Evolutionary conservation across 2,888 invertebrate species (phyloP), one percentile per base, ranked within the genome.

Genomic region (Drosophila melanosoma): DNA sequence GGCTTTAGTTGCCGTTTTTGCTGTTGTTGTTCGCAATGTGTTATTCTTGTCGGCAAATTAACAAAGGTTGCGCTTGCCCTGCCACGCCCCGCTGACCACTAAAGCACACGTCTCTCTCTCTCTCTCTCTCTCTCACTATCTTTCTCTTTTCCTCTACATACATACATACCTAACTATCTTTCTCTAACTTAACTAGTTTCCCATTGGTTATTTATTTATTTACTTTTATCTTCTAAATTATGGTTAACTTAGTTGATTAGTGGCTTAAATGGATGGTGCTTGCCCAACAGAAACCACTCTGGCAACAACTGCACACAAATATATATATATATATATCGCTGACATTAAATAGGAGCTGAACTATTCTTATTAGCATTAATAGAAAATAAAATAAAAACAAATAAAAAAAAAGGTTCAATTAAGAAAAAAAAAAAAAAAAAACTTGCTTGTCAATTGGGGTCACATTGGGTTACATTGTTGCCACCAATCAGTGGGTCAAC

Each of bases 11-110:
- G 51, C 26, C 58, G 36, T 53, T 76, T 51, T 56, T 66, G 65
- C 57, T 65, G 60, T 36, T 60, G 57, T 23, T 64, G 48, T 36
- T 40, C 17, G 32, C 11, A 56, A 29, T 6, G 29, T 45, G 49
- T 72, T 67, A 64, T 67, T 69, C 36, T 66, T 76, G 86, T 83
- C 88, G 83, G 83, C 86, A 76, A 79, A 83, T 80, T 76, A 66
- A 85, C 86, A 83, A 85, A 83, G 88, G 68, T 76, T 54, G 74
- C 29, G 29, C 5, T 29, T 29, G 29, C 29, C 32, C 58, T 40
- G 58, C 65, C 74, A 70, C 76, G 67, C 64, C 66, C 75, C 63
- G 57, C 49, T 74, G 66, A 51, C 60, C 66, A 65, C 29, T 51
- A 54, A 56, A 56, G 36, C 42, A 52, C 59, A 57, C 36, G 2